phyloP scores from a whole-genome alignment of 1,140 invertebrate species.

The Hormaphis cornu region DNA sequence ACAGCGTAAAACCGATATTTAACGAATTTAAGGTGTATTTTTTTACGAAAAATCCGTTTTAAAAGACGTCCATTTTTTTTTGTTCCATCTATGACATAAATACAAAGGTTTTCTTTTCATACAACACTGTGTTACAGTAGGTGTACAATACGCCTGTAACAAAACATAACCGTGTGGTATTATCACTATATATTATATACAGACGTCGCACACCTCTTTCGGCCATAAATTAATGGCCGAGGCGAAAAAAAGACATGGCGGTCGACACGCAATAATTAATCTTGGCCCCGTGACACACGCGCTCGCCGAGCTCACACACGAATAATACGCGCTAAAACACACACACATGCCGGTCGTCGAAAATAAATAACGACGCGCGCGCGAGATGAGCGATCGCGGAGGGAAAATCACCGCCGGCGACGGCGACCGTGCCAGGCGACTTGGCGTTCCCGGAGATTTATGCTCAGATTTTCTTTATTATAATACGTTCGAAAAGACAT shows the following conservation, averaged over 20 bases:
- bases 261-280: conserved; percentile 30
- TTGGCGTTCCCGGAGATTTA: not conserved
- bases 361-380: conserved; percentile 17
- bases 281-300: conserved; percentile 21
- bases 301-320: not conserved
- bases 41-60: too few relatives aligned
- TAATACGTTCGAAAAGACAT: too few relatives aligned
- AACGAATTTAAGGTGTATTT: too few relatives aligned
- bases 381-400: conserved; percentile 13
- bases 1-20: too few relatives aligned
- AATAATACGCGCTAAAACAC: not conserved
- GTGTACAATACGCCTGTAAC: too few relatives aligned
- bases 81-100: too few relatives aligned
- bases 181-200: not conserved
- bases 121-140: too few relatives aligned
- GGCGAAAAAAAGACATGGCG: conserved; percentile 17
- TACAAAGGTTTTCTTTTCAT: too few relatives aligned
- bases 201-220: conserved; percentile 19
- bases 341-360: not conserved
- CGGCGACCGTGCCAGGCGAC: not conserved
- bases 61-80: too few relatives aligned
- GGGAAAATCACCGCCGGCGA: not conserved
- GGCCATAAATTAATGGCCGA: conserved; percentile 26
- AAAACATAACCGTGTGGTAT: too few relatives aligned
- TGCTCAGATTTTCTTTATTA: not conserved